Evolutionary conservation across 2,888 invertebrate species (phyloP).

Genomic region (Catotricha subobsoleta): DNA sequence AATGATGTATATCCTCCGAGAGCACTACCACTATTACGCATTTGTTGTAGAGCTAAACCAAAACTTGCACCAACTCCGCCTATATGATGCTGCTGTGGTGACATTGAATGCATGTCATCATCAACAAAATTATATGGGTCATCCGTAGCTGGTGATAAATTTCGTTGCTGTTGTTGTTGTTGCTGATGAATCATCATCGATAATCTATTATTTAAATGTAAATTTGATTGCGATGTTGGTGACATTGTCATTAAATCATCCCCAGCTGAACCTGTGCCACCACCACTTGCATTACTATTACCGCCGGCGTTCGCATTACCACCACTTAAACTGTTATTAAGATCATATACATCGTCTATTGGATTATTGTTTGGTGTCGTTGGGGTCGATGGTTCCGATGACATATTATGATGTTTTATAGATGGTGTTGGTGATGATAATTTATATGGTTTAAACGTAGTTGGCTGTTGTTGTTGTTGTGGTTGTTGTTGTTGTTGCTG

Average conservation of each 20-base stretch:
- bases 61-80: conserved; percentile 11
- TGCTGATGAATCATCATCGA: conserved; percentile 5
- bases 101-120: conserved; percentile 36
- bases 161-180: conserved; percentile 10
- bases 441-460: conserved; percentile 1
- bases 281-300: too few species aligned
- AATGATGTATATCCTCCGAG: neutral
- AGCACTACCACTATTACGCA: conserved; percentile 1
- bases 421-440: conserved; percentile 10
- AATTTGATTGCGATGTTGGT: neutral
- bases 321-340: conserved; percentile 5
- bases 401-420: conserved; percentile 13
- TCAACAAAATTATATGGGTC: conserved; percentile 78
- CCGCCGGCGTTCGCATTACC: conserved; percentile 2
- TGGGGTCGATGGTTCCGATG: neutral
- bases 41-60: conserved; percentile 4
- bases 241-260: too few species aligned
- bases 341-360: too few species aligned
- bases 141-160: conserved; percentile 24
- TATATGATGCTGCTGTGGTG: conserved; percentile 14
- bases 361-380: neutral
- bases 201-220: neutral
- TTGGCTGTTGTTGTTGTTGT: conserved; percentile 13
- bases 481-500: conserved; percentile 5
- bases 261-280: too few species aligned